These are phyloP conservation scores for Agrotis segetum DNA, from an alignment of 2,888 invertebrate species.

Conservation along the genomic window DNA sequence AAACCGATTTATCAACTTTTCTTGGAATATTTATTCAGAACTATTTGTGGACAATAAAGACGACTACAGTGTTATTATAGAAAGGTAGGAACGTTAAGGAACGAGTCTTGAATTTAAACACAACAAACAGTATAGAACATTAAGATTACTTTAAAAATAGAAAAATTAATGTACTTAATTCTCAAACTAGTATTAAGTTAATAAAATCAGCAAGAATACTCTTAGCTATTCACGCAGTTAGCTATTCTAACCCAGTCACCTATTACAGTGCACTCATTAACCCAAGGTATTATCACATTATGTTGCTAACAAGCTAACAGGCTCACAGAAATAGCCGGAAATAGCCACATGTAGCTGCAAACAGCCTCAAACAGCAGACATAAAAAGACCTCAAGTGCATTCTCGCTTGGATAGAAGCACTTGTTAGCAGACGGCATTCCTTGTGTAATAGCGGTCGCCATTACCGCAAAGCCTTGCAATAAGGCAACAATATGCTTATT, in stretches of 20 bases:
- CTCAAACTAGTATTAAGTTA: no score
- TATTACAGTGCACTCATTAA: slow-evolving; percentile 32
- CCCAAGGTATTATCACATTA: slow-evolving; percentile 12
- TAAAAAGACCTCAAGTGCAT: slow-evolving; percentile 68
- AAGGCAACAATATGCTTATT: slow-evolving; percentile 3
- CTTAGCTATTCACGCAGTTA: neutral
- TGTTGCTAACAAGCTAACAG: slow-evolving; percentile 42
- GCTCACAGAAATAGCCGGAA: slow-evolving; percentile 51
- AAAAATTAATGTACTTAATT: no score
- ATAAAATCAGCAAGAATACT: neutral
- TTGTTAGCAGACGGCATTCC: slow-evolving; percentile 64
- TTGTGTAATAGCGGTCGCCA: slow-evolving; percentile 62
- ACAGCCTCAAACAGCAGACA: slow-evolving; percentile 59
- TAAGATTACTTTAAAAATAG: no score
- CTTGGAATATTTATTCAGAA: neutral
- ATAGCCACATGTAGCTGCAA: slow-evolving; percentile 40
- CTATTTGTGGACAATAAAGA: neutral
- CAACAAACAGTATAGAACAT: no score
- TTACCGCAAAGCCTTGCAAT: slow-evolving; percentile 36
- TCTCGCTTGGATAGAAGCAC: slow-evolving; percentile 58
- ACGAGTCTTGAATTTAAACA: neutral
- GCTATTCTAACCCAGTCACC: neutral
- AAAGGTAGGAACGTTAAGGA: neutral
- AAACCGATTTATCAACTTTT: slow-evolving; percentile 8
- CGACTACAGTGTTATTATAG: neutral